Conservation (phyloP, 2,113 vertebrate genomes). For the Indicator maculatus region DNA sequence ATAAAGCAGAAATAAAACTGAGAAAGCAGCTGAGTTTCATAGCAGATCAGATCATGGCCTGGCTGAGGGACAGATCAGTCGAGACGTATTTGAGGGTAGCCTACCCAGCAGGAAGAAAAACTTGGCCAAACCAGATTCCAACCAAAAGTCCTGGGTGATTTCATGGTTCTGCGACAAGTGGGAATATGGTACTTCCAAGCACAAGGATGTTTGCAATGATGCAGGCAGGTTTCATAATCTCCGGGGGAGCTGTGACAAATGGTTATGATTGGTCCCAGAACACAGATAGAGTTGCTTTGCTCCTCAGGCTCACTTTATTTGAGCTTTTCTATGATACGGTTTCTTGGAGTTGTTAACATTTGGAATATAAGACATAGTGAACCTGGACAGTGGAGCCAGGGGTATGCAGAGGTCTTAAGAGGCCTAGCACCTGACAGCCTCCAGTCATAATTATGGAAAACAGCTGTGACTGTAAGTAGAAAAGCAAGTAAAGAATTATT, state of each 20-base stretch:
- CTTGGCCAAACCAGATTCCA: neutral
- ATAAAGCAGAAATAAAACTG: neutral
- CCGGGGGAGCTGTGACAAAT: neutral
- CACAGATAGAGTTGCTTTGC: neutral
- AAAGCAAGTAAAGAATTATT: neutral
- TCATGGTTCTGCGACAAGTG: neutral
- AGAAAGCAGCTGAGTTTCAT: neutral
- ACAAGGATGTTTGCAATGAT: neutral
- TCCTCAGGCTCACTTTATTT: neutral
- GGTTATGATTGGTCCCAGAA: neutral
- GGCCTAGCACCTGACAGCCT: neutral
- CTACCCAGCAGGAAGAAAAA: neutral
- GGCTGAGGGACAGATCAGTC: neutral
- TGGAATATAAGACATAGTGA: neutral
- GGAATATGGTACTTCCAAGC: neutral
- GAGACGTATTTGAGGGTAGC: neutral
- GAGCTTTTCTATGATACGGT: neutral
- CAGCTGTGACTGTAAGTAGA: neutral
- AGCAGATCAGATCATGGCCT: neutral
- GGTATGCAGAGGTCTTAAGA: neutral
- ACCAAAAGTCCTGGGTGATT: slow-evolving; percentile 1
- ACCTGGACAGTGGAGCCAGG: neutral
- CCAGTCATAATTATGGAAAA: neutral
- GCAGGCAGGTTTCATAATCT: neutral
- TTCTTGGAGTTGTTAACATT: neutral